phyloP scores from a whole-genome alignment of 2,888 invertebrate species.

The Eupsilia transversa region DNA sequence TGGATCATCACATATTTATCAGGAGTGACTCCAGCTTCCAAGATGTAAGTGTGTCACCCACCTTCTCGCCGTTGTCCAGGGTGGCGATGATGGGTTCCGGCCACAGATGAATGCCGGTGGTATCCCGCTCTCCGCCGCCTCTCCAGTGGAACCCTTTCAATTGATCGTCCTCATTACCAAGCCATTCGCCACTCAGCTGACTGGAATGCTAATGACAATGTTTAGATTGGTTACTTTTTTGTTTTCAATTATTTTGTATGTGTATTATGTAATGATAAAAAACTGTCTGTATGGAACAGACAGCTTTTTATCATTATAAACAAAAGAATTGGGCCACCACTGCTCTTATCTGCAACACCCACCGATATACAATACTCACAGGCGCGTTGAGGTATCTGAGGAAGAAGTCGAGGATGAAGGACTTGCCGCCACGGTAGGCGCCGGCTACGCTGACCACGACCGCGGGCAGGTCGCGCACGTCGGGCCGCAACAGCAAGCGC shows the following conservation, averaged over 20 bases:
- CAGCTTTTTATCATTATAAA: background rate
- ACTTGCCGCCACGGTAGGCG: conserved; percentile 76
- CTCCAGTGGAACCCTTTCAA: conserved; percentile 97
- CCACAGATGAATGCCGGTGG: conserved; percentile 98
- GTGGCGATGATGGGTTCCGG: conserved; percentile 95
- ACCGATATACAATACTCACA: conserved; percentile 59
- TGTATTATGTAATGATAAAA: no score
- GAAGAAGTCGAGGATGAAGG: conserved; percentile 76
- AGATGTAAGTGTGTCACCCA: conserved; percentile 26
- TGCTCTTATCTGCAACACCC: background rate
- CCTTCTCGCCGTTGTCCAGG: conserved; percentile 76
- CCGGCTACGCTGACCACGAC: conserved; percentile 76
- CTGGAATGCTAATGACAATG: conserved; percentile 54
- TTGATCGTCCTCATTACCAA: conserved; percentile 94
- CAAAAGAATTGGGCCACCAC: background rate
- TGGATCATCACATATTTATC: background rate
- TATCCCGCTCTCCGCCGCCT: conserved; percentile 97
- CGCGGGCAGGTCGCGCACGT: conserved; percentile 68
- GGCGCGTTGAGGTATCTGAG: conserved; percentile 72
- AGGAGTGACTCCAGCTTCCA: background rate
- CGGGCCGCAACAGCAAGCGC: conserved; percentile 60
- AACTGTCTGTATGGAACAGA: background rate
- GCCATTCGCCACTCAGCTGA: conserved; percentile 79
- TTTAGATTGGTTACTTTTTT: background rate
- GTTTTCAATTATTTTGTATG: background rate